Conservation (phyloP, 2,797 vertebrate genomes). For the Gambelia wislizenii region DNA sequence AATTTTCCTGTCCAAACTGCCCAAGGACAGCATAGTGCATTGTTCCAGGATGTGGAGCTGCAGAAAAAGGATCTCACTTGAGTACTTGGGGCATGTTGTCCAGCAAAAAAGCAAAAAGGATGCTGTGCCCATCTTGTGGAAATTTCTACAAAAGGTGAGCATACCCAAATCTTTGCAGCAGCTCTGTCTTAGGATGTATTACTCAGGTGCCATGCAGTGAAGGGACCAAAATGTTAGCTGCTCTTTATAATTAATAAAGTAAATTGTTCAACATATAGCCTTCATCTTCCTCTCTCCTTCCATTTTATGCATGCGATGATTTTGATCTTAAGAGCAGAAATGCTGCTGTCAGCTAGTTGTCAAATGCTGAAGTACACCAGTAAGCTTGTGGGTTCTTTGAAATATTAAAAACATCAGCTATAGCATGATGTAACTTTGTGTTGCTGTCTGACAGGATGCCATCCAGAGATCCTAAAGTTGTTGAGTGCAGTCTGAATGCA, state of each 20-base stretch:
- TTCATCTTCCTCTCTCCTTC: neutral
- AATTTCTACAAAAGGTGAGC: constrained; percentile 89
- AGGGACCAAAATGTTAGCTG: neutral
- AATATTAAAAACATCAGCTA: constrained; percentile 17
- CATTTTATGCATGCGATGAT: constrained; percentile 4
- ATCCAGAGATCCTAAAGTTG: neutral
- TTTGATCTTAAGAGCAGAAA: constrained; percentile 35
- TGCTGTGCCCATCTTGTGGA: constrained; percentile 88
- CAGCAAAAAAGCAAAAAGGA: constrained; percentile 88
- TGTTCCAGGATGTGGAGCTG: constrained; percentile 90
- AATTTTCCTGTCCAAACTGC: constrained; percentile 82
- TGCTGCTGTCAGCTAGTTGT: constrained; percentile 12
- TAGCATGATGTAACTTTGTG: neutral
- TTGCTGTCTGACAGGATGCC: neutral
- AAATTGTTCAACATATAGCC: neutral
- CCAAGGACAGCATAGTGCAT: constrained; percentile 80
- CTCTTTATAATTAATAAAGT: constrained; percentile 7
- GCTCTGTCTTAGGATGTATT: neutral
- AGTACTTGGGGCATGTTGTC: constrained; percentile 86
- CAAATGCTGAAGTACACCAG: constrained; percentile 19
- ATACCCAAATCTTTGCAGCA: neutral
- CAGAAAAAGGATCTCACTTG: constrained; percentile 84
- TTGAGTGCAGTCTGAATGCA: neutral
- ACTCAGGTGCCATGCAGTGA: neutral
- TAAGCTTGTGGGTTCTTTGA: constrained; percentile 9